A percentile compares a stretch with the other conserved stretches of the same genome.
Evolutionary conservation across 2,888 invertebrate genomes (phyloP).

Genomic region (Athalia cordata): DNA sequence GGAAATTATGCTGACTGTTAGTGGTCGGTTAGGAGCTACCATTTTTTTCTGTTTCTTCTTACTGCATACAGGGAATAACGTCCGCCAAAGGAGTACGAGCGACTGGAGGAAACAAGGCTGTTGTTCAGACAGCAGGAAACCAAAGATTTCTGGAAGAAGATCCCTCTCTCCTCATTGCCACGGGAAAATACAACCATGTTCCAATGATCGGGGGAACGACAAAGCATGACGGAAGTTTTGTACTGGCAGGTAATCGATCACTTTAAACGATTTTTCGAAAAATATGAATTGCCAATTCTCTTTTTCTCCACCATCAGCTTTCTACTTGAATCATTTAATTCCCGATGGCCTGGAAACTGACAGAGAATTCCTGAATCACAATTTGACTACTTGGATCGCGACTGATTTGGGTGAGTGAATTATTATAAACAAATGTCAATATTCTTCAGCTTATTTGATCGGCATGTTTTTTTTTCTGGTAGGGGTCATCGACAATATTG

Average conservation of each 20-base stretch:
- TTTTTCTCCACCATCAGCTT: not conserved
- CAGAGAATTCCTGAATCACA: not conserved
- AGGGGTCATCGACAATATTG: slow-evolving; percentile 24
- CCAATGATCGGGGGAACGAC: slow-evolving; percentile 74
- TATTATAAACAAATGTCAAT: not conserved
- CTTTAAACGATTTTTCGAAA: no score
- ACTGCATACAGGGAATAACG: not conserved
- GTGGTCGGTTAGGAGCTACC: no score
- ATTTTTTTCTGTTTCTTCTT: not conserved
- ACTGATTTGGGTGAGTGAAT: slow-evolving; percentile 18
- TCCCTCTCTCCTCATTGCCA: slow-evolving; percentile 54
- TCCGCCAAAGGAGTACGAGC: not conserved
- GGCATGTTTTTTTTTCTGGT: no score
- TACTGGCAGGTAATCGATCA: slow-evolving; percentile 67
- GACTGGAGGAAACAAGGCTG: slow-evolving; percentile 60
- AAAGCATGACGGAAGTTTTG: slow-evolving; percentile 74
- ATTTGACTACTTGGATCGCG: slow-evolving; percentile 10
- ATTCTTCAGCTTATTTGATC: not conserved
- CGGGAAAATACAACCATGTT: slow-evolving; percentile 63
- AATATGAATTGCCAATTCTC: not conserved
- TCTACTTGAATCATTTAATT: not conserved
- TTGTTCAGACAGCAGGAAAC: slow-evolving; percentile 59
- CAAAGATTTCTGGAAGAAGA: slow-evolving; percentile 58
- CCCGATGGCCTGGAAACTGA: not conserved
- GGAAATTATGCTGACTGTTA: no score